A percentile compares a stretch with the other conserved stretches of the same genome.
Evolutionary conservation across 1,140 invertebrate genomes (phyloP).

Genomic region (Ctenoplectra terminalis): DNA sequence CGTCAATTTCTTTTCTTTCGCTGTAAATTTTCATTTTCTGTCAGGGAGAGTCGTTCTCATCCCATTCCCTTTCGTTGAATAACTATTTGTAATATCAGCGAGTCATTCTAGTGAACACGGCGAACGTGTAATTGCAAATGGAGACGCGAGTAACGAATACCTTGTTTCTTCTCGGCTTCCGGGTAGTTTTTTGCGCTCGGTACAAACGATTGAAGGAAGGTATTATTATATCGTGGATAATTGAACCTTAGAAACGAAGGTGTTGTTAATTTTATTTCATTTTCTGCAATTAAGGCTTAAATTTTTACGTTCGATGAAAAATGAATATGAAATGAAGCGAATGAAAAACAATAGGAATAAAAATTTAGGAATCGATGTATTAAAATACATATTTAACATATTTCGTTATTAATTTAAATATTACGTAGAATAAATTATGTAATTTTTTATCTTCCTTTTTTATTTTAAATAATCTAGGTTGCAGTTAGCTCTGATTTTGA

Average conservation of each 20-base stretch:
- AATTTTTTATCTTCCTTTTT: too few relatives aligned
- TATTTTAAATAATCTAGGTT: too few relatives aligned
- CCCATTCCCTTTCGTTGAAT: conserved; percentile 52
- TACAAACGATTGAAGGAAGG: background rate
- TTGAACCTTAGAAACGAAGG: too few relatives aligned
- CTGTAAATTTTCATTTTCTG: conserved; percentile 10
- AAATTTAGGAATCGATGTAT: too few relatives aligned
- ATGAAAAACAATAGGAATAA: too few relatives aligned
- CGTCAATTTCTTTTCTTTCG: background rate
- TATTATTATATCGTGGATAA: conserved; percentile 12
- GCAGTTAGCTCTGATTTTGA: too few relatives aligned
- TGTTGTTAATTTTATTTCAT: background rate
- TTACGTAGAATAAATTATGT: too few relatives aligned
- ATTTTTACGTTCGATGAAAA: background rate
- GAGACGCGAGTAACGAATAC: conserved; percentile 38
- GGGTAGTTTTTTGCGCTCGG: conserved; percentile 20
- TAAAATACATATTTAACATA: too few relatives aligned
- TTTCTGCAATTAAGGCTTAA: background rate
- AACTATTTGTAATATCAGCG: conserved; percentile 55
- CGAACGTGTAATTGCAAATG: conserved; percentile 28
- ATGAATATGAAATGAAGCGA: too few relatives aligned
- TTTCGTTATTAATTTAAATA: too few relatives aligned
- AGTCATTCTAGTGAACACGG: conserved; percentile 48
- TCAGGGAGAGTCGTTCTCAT: background rate
- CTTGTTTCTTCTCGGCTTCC: conserved; percentile 24